These are phyloP conservation scores for Hylaeus anthracinus DNA, from an alignment of 1,140 invertebrate species.

Conservation along the genomic window DNA sequence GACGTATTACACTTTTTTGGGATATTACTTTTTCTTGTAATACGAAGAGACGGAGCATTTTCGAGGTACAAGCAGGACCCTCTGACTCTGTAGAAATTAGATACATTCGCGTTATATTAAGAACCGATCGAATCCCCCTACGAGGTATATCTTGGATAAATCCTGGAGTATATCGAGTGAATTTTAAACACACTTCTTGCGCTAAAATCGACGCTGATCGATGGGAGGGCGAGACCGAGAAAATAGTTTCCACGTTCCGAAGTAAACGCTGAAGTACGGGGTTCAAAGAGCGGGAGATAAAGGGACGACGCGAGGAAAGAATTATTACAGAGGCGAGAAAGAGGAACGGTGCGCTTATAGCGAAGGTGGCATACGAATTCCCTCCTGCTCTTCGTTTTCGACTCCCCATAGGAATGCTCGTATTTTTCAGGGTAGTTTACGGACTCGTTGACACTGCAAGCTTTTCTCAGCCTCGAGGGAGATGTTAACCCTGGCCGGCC, in stretches of 20 bases:
- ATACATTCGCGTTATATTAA: too few species aligned
- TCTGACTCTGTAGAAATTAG: too few species aligned
- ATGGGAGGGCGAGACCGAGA: too few species aligned
- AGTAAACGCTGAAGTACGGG: not conserved
- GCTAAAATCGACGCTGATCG: not conserved
- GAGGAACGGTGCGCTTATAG: not conserved
- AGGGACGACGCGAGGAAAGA: not conserved
- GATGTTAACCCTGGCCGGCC: conserved; percentile 39
- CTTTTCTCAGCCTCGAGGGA: conserved; percentile 14
- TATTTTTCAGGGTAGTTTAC: conserved; percentile 2
- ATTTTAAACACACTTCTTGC: not conserved
- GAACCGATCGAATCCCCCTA: too few species aligned
- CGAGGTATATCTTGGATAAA: not conserved
- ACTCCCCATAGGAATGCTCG: not conserved
- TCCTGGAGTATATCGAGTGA: not conserved
- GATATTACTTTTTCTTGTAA: too few species aligned
- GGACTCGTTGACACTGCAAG: conserved; percentile 3
- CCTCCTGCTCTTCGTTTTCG: not conserved
- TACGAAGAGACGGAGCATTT: too few species aligned
- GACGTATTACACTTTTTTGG: not conserved
- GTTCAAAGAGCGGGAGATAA: not conserved
- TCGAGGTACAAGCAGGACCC: too few species aligned
- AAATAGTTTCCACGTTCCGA: not conserved
- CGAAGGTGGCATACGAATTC: not conserved
- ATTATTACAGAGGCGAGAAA: not conserved